A percentile compares a stretch with the other conserved stretches of the same genome.
These are phyloP conservation scores for Sminthurides aquaticus DNA, from an alignment of 2,888 invertebrate genomes.

Conservation along the genomic window DNA sequence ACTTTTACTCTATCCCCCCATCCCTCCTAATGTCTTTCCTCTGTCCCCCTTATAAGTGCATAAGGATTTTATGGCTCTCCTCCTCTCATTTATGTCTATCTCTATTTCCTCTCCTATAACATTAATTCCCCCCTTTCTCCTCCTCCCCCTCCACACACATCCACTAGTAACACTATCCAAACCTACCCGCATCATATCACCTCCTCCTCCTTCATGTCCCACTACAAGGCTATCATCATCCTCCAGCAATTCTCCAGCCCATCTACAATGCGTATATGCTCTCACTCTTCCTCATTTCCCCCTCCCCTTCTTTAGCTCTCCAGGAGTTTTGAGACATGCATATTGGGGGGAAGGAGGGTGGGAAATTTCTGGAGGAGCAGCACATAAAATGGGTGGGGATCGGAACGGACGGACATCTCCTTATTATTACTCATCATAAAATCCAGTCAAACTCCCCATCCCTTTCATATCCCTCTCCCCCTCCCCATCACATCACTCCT, in stretches of 20 bases:
- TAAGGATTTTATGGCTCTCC: neutral
- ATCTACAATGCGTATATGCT: too few species aligned
- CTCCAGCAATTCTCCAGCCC: too few species aligned
- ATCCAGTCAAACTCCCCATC: slow-evolving; percentile 2
- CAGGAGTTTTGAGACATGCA: too few species aligned
- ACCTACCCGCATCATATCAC: too few species aligned
- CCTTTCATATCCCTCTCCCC: neutral
- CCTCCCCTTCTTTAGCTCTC: too few species aligned
- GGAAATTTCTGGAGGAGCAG: too few species aligned
- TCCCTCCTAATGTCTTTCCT: slow-evolving; percentile 11
- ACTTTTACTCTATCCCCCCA: slow-evolving; percentile 22
- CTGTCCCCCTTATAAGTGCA: neutral
- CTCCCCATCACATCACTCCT: neutral
- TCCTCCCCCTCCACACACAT: slow-evolving; percentile 1
- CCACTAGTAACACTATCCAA: too few species aligned
- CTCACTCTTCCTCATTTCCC: too few species aligned
- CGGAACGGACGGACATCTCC: neutral
- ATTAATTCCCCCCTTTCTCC: neutral
- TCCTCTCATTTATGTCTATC: slow-evolving; percentile 1
- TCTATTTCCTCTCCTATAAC: neutral
- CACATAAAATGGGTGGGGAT: neutral
- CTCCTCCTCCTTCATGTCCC: too few species aligned
- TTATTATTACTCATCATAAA: neutral
- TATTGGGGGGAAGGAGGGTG: too few species aligned
- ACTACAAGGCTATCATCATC: too few species aligned